Base-by-base conservation (phyloP, 2,888 invertebrate genomes). In the Dastarcus helophoroides region DNA sequence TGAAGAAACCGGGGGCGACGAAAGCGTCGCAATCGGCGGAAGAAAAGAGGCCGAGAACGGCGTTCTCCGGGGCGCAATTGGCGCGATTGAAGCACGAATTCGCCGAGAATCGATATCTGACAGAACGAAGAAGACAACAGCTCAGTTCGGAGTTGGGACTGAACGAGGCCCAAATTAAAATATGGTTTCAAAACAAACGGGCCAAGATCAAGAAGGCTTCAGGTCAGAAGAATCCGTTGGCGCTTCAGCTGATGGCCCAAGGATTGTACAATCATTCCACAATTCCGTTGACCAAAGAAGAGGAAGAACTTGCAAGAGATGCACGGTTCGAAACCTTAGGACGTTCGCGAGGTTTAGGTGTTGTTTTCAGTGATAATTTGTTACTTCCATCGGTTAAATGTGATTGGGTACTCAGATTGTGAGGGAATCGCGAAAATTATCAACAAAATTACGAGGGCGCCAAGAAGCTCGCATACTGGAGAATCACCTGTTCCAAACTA, bases 161-260 rank as follows among this genome's bases (percentile, higher is more conserved):
- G 36, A 93, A 94, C 48, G 95, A 97, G 61, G 90, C 91, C 0
- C 95, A 95, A 65, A 95, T 90, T 58, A 93, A 93, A 69, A 91
- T 93, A 60, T 93, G 90, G 91, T 90, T 91, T 67, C 89, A 94
- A 68, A 93, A 94, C 66, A 93, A 94, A 60, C 71, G 94, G 9
- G 95, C 95, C 40, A 94, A 94, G 66, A 82, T 93, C 60, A 95
- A 95, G 70, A 94, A 94, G 58, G 74, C 86, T 0, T 76, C 76
- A 0, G 89, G 89, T 0, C 79, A 81, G 44, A 77, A 83, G 51
- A 85, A 89, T 61, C 81, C 85, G 0, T 64, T 93, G 32, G 91
- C 93, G 0, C 55, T 89, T 33, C 89, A 90, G 53, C 69, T 93
- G 46, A 90, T 91, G 86, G 90, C 91, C 0, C 90, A 93, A 56